These are phyloP conservation scores for Hippopotamyrus pictus DNA, from an alignment of 2,797 vertebrate genomes.

Conservation along the genomic window DNA sequence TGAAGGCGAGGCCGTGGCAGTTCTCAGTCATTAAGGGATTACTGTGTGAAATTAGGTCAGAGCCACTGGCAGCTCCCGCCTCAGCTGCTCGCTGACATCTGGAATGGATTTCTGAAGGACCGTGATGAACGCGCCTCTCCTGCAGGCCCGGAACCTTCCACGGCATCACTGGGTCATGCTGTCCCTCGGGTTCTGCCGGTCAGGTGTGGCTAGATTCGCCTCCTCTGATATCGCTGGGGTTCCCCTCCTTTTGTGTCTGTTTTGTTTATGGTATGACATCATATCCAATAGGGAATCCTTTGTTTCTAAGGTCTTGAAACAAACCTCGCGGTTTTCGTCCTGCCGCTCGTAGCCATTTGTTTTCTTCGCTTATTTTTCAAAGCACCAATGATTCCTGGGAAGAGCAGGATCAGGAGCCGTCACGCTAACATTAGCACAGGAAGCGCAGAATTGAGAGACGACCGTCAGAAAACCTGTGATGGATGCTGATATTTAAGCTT, in stretches of 20 bases:
- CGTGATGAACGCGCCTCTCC: constrained; percentile 36
- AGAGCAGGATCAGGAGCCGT: neutral
- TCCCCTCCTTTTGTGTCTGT: neutral
- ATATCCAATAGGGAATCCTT: neutral
- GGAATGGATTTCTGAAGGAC: constrained; percentile 42
- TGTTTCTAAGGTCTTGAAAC: neutral
- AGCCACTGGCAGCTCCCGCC: constrained; percentile 23
- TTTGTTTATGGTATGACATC: neutral
- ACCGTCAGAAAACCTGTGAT: neutral
- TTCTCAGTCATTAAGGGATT: constrained; percentile 32
- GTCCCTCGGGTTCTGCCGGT: constrained; percentile 1
- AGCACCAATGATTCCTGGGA: neutral
- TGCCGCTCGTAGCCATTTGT: neutral
- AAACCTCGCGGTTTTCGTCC: neutral
- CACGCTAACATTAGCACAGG: neutral
- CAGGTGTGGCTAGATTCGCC: neutral
- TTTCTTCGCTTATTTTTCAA: neutral
- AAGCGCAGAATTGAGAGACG: neutral
- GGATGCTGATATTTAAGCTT: neutral
- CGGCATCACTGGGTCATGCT: constrained; percentile 10
- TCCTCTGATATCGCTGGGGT: neutral
- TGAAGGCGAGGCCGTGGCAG: constrained; percentile 22
- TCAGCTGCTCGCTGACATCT: constrained; percentile 42
- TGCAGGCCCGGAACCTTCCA: constrained; percentile 23
- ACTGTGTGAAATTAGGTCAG: constrained; percentile 31